Conservation (phyloP, 2,113 vertebrate genomes). For the Lucifuga dentata region DNA sequence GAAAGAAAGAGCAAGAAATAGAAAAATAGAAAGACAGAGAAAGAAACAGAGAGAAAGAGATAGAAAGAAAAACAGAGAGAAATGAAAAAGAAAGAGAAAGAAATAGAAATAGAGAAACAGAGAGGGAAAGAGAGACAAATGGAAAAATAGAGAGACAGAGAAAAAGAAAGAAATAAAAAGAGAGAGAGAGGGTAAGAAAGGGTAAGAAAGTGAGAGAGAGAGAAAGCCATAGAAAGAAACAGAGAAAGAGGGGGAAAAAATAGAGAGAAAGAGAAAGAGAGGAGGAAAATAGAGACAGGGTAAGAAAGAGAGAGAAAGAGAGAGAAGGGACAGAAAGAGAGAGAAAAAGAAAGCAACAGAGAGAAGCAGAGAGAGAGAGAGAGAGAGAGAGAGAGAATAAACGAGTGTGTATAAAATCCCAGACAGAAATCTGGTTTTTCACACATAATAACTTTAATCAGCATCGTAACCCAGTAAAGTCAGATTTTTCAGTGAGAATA, state of each 20-base stretch:
- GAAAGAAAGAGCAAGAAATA: too few relatives aligned
- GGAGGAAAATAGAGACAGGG: slow-evolving; percentile 15
- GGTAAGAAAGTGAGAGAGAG: slow-evolving; percentile 20
- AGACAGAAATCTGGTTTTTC: slow-evolving; percentile 65
- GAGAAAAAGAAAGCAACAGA: not conserved
- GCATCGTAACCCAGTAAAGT: slow-evolving; percentile 83
- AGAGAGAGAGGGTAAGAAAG: slow-evolving; percentile 70
- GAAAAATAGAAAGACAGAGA: too few relatives aligned
- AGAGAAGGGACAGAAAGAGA: not conserved
- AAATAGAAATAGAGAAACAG: too few relatives aligned
- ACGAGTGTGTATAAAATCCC: slow-evolving; percentile 48
- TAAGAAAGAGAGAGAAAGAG: slow-evolving; percentile 7
- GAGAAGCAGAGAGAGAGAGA: slow-evolving; percentile 7
- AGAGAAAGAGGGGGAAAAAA: slow-evolving; percentile 5
- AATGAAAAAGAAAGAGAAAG: too few relatives aligned
- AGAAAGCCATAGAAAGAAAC: slow-evolving; percentile 1
- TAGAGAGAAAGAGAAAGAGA: slow-evolving; percentile 71
- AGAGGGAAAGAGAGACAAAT: too few relatives aligned
- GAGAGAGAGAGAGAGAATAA: slow-evolving; percentile 45
- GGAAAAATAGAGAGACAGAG: too few relatives aligned
- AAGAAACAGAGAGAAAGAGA: too few relatives aligned
- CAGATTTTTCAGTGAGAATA: slow-evolving; percentile 82
- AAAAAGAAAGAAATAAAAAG: slow-evolving; percentile 15
- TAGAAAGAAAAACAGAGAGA: too few relatives aligned
- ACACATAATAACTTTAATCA: slow-evolving; percentile 85